A percentile compares a stretch with the other conserved stretches of the same genome.
phyloP scores from a whole-genome alignment of 2,797 vertebrate species.

The Peromyscus melanophrys region DNA sequence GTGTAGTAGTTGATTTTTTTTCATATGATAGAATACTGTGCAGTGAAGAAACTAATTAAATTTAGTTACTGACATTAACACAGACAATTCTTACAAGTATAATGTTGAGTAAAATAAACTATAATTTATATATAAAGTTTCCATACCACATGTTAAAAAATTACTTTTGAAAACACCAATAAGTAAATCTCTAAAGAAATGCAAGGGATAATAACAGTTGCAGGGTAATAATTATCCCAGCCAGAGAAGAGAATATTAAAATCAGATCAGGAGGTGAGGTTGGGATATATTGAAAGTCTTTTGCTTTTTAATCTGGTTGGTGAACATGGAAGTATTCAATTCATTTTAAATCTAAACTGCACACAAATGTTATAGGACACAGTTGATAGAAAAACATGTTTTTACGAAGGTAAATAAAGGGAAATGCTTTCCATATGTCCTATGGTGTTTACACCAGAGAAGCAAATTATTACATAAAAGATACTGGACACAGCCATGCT shows the following conservation, averaged over 20 bases:
- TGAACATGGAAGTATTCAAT: neutral
- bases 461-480: slow-evolving; percentile 29
- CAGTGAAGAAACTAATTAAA: slow-evolving; percentile 41
- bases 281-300: neutral
- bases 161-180: neutral
- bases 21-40: neutral
- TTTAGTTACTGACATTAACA: neutral
- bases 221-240: neutral
- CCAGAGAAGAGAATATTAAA: neutral
- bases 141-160: slow-evolving; percentile 10
- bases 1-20: no score
- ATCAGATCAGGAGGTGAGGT: neutral
- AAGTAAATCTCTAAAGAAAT: slow-evolving; percentile 52
- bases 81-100: neutral
- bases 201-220: neutral
- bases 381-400: slow-evolving; percentile 29
- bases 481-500: neutral
- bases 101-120: neutral
- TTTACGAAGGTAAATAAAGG: slow-evolving; percentile 54
- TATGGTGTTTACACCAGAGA: neutral
- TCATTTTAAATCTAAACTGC: slow-evolving; percentile 2
- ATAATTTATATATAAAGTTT: neutral
- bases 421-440: neutral
- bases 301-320: slow-evolving; percentile 8
- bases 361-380: neutral